A percentile compares a stretch with the other conserved stretches of the same genome.
phyloP scores from a whole-genome alignment of 2,797 vertebrate genomes.

The Paramormyrops hopkinsi region DNA sequence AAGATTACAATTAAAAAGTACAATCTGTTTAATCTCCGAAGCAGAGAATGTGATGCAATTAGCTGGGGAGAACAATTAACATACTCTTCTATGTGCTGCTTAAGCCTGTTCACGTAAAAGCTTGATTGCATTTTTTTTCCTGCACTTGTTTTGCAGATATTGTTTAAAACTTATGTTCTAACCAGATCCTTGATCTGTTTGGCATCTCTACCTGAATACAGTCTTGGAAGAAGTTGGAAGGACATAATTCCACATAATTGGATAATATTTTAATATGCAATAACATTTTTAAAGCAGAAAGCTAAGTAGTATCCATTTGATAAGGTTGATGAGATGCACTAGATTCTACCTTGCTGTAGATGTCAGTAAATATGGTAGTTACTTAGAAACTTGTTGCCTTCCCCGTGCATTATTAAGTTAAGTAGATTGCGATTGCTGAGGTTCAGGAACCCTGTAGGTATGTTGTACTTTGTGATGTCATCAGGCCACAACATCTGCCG shows the following conservation, averaged over 20 bases:
- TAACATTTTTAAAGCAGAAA: not conserved
- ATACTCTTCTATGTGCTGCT: not conserved
- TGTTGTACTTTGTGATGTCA: not conserved
- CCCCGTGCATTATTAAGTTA: not conserved
- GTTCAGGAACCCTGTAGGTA: not conserved
- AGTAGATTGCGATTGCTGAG: not conserved
- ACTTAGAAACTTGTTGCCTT: not conserved
- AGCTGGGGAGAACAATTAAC: not conserved
- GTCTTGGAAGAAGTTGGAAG: not conserved
- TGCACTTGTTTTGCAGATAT: not conserved
- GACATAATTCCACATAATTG: not conserved
- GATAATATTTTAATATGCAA: not conserved
- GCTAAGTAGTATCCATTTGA: not conserved
- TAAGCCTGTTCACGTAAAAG: not conserved
- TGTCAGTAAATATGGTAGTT: not conserved
- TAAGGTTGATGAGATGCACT: not conserved
- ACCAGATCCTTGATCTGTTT: not conserved
- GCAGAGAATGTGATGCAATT: not conserved
- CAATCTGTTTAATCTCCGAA: not conserved
- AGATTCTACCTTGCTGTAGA: not conserved
- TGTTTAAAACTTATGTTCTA: not conserved
- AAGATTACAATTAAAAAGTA: not conserved
- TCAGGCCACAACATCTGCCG: conserved; percentile 1
- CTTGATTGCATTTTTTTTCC: not conserved
- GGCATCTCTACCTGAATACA: not conserved